Percentiles rank a stretch among this genome's conserved stretches.
Evolutionary conservation across 2,888 invertebrate genomes (phyloP).

Genomic region (Salpingus planirostris): DNA sequence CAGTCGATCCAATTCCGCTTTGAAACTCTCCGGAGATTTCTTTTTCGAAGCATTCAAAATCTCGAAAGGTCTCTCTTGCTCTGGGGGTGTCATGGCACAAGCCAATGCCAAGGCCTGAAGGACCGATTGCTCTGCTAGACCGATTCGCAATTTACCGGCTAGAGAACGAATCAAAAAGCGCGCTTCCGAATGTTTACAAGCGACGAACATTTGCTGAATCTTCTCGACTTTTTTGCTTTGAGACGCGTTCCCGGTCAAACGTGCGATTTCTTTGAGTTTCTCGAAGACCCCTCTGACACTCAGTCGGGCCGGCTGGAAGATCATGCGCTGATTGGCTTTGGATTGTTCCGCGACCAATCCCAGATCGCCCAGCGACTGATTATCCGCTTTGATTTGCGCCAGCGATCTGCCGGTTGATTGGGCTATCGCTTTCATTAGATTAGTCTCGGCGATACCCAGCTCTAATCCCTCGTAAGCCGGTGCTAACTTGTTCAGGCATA

Average conservation of each 20-base stretch:
- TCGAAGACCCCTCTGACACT: constrained; percentile 66
- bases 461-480: constrained; percentile 93
- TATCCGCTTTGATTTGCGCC: constrained; percentile 71
- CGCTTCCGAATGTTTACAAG: constrained; percentile 81
- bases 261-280: constrained; percentile 79
- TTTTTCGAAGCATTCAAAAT: constrained; percentile 55
- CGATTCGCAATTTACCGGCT: constrained; percentile 90
- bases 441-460: constrained; percentile 90
- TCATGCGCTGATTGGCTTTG: constrained; percentile 74
- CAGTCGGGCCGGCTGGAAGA: constrained; percentile 77
- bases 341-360: constrained; percentile 85
- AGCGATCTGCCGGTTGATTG: constrained; percentile 79
- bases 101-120: constrained; percentile 85
- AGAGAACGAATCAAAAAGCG: constrained; percentile 82
- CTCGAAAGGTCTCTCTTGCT: constrained; percentile 49
- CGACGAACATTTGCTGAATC: constrained; percentile 87
- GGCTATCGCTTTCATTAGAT: constrained; percentile 89
- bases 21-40: constrained; percentile 58
- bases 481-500: constrained; percentile 92
- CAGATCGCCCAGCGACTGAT: constrained; percentile 71
- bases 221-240: constrained; percentile 81
- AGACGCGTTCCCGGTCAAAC: constrained; percentile 72
- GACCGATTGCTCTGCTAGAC: constrained; percentile 93
- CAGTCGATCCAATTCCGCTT: constrained; percentile 63
- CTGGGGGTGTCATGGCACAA: constrained; percentile 68